Base-by-base conservation (phyloP, 2,113 vertebrate species). In the Osmerus eperlanus region DNA sequence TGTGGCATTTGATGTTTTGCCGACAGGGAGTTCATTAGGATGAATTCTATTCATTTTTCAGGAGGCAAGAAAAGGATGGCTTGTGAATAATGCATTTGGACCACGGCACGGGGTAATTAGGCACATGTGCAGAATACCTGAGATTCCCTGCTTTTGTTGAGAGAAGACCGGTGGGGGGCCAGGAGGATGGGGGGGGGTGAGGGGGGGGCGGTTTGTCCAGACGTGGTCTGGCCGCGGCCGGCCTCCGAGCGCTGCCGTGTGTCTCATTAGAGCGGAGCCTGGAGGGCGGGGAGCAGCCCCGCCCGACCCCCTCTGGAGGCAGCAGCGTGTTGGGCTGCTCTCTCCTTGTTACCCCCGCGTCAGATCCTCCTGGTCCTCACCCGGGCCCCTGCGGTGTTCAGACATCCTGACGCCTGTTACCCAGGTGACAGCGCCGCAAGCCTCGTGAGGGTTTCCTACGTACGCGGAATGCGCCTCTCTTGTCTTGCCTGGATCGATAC, bases 211-310 rank as follows among this genome's bases (percentile, higher is more conserved):
- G 70, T 78, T 74, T 67, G 77, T 76, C 82, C 79, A 79, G 81
- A 83, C 80, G 68, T 18, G 53, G 77, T 70, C 74, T 82, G 83
- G 84, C 76, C 84, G 78, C 78, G 68, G 67, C 55, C 56, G 77
- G 73, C 69, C 65, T 65, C 32, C 7, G 32, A 36, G 32, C 32
- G 32, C 7, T 36, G 25, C 25, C 68, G 55, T 70, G 74, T 75
- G 79, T 78, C 83, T 76, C 75, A 82, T 83, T 86, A 78, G 64
- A 29, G 81, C 70, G 69, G 65, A 75, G 41, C 41, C 80, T 83
- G 85, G 84, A 72, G 67, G 76, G 84, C 82, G 84, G 85, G 80
- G 23, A n/a, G n/a, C n/a, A n/a, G n/a, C 79, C 79, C 79, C 83
- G 82, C 82, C 41, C 41, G 41, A 1, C 9, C 41, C 7, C 5